Evolutionary conservation across 1,140 invertebrate genomes (phyloP), one percentile per base, ranked within the genome.

Genomic region (Antheraea mylitta): DNA sequence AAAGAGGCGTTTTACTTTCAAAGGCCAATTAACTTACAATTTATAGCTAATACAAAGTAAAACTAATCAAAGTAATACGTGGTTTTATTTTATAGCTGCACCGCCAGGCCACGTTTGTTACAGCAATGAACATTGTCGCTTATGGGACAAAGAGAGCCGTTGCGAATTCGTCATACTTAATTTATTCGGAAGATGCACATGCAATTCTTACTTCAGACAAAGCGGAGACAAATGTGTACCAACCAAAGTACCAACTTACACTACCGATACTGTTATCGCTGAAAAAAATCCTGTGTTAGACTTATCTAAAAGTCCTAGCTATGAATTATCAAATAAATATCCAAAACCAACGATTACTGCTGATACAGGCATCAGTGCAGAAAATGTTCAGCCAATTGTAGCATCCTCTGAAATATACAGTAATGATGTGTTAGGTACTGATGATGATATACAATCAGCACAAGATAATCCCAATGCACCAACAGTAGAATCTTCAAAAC

Each of bases 81-180:
- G 66, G n/a, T 58, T 70, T 71, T 70, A 72, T 72, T 72, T 73
- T 68, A 64, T 75, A 98, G 97, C 97, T 77, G 96, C 97, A n/a
- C 95, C 95, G 82, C 94, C 97, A 18, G 96, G 96, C 61, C 95
- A 97, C 71, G 96, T 97, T n/a, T 98, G 97, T 83, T 97, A 98
- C 88, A 97, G 96, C 80, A 96, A 98, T 82, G 95, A 95, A 59
- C 97, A 98, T 83, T 98, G 97, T 85, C 94, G 95, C 67, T 93
- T 98, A 71, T 97, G 96, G 93, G 96, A 97, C 75, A 94, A 93
- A 61, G 95, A 97, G 75, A 97, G 96, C 64, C 96, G 97, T 78
- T 98, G 97, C 71, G 96, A 98, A 85, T 98, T 96, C 83, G 93
- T 98, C 7, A 97, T 98, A 72, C 97, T 96, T 11, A 96, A 97